Evolutionary conservation across 2,797 vertebrate species (phyloP), one percentile per base, ranked within the genome.

Genomic region (Spea hammondii): DNA sequence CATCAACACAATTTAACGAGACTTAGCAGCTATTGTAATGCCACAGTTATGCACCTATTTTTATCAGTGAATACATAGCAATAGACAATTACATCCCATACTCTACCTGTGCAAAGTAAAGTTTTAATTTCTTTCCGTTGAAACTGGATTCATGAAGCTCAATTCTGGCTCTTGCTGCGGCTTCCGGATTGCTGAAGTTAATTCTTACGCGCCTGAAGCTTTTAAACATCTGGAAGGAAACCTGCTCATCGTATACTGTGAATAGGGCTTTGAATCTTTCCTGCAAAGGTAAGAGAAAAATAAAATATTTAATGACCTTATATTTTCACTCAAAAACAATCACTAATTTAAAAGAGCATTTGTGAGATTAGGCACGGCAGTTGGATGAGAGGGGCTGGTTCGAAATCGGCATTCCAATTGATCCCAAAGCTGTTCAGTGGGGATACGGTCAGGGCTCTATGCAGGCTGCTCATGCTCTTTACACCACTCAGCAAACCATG

Each of bases 121-220:
- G 93, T 85, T 96, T 96, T 85, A 99, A 92, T 87, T 98, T 96
- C 83, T 92, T 90, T n/a, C 96, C 97, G 0, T 89, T 93, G 88
- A 98, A 98, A 80, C 98, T 96, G 0, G 95, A 93, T 77, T 99
- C 97, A 0, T 99, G 96, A 44, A 99, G 94, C 82, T 99, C 97
- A 72, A 97, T 95, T 66, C 96, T 94, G 0, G 97, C 97, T 13
- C 95, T 93, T 0, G 97, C 96, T 0, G 97, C 97, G 0, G 94
- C 95, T 86, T 99, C 97, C 0, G 97, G 94, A 55, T 92, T 98
- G 88, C 93, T 95, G 92, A 99, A 98, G 88, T 97, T 99, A 87
- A 99, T 98, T 83, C 96, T 91, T 72, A 99, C 94, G 92, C 97
- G 95, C 84, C 95, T 89, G 86, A 99, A 99, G 90, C 97, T 99